Base-by-base conservation (phyloP, 1,140 invertebrate species). In the Uloborus diversus region DNA sequence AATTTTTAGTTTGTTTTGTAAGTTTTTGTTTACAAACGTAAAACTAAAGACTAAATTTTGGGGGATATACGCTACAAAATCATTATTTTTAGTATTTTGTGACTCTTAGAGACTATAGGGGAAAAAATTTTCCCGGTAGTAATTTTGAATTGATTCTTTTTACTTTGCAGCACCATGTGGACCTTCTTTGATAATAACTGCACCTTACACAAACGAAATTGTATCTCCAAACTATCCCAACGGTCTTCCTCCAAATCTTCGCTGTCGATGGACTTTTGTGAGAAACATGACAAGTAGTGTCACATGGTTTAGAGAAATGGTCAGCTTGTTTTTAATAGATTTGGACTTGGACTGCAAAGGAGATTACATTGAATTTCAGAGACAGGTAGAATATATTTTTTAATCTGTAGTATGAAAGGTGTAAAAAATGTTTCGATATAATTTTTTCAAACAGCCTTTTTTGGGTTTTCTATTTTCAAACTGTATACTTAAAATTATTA, bases 171-270 rank as follows among this genome's bases (percentile, higher is more conserved):
- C 83, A 0, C 87, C 86, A 82, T 86, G 86, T 47, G 86, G 86
- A 27, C 73, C 81, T 5, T 84, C 89, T 25, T 83, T 83, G 61
- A 84, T 86, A 23, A 86, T 85, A 11, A 85, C 88, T 35, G 78
- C 83, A 20, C 81, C 80, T 0, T 28, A 27, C 3, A 28, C 68
- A 17, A 73, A 89, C 82, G 80, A 83, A 2, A 82, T 93, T 4
- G 88, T 85, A 5, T 92, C 91, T 1, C 92, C 91, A 3, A 85
- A 87, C 82, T 92, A 90, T 84, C 91, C 91, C 0, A 82, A 85
- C n/a, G 70, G 83, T 23, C 91, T 92, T 85, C 85, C 87, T 5
- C 82, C 86, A 25, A 88, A 89, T 51, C 80, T 90, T 0, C 84
- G 85, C 37, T 94, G 93, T 84, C 84, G 83, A 23, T 93, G 91